Percentiles rank a stretch among this genome's conserved stretches.
phyloP scores from a whole-genome alignment of 2,113 vertebrate genomes.

The Parotia lawesii region DNA sequence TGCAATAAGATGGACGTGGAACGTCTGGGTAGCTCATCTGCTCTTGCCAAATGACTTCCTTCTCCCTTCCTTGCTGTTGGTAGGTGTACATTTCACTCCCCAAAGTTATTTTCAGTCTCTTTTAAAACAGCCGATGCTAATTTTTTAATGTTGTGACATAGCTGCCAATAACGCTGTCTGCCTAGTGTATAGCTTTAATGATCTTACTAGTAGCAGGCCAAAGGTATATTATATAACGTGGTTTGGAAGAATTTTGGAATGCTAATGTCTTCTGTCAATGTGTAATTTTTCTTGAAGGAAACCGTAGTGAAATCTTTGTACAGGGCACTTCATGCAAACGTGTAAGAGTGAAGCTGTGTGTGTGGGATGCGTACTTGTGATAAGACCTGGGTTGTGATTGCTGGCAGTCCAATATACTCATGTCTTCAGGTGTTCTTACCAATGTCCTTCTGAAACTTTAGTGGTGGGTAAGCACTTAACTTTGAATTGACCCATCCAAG shows the following conservation, averaged over 20 bases:
- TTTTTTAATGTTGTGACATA: constrained; percentile 3
- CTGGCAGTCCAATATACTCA: constrained; percentile 51
- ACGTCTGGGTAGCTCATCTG: neutral
- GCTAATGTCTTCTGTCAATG: neutral
- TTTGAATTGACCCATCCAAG: neutral
- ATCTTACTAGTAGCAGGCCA: neutral
- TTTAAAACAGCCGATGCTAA: neutral
- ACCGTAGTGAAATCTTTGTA: neutral
- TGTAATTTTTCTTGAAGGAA: neutral
- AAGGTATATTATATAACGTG: neutral
- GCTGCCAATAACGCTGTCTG: constrained; percentile 34
- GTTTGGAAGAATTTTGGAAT: constrained; percentile 2
- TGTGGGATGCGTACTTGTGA: neutral
- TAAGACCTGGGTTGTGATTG: constrained; percentile 42
- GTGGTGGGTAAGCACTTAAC: constrained; percentile 14
- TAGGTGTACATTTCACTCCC: neutral
- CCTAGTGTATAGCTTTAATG: neutral
- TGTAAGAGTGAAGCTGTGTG: neutral
- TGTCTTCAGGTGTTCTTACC: constrained; percentile 17
- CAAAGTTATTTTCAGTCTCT: neutral
- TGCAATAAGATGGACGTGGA: neutral
- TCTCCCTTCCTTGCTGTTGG: neutral
- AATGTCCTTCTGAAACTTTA: neutral
- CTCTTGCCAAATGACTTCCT: neutral
- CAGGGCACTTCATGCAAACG: neutral